Conservation (phyloP, 2,797 vertebrate genomes). For the Etheostoma perlongum region DNA sequence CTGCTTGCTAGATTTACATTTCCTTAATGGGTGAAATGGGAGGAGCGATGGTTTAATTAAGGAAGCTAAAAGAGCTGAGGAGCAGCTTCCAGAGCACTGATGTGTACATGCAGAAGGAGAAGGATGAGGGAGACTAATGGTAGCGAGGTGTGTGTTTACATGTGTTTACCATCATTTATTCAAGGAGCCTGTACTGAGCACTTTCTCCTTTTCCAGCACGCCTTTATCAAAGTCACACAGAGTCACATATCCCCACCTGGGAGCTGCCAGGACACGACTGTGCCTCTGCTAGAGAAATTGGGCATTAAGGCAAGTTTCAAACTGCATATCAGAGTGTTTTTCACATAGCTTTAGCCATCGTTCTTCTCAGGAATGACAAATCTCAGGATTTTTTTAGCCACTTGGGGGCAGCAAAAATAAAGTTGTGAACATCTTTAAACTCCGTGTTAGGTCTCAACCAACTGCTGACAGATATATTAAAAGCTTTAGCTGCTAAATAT, state of each 20-base stretch:
- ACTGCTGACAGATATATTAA: too few relatives aligned
- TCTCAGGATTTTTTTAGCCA: too few relatives aligned
- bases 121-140: slow-evolving; percentile 34
- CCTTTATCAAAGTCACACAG: slow-evolving; percentile 31
- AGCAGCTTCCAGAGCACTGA: slow-evolving; percentile 58
- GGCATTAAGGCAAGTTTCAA: slow-evolving; percentile 5
- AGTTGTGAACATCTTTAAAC: too few relatives aligned
- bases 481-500: too few relatives aligned
- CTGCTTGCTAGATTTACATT: slow-evolving; percentile 73
- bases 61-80: slow-evolving; percentile 64
- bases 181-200: slow-evolving; percentile 23
- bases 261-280: slow-evolving; percentile 15
- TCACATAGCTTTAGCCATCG: neutral
- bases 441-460: too few relatives aligned
- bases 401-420: too few relatives aligned
- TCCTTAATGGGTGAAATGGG: slow-evolving; percentile 71
- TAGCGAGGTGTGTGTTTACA: slow-evolving; percentile 62
- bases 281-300: neutral
- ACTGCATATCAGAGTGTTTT: neutral
- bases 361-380: neutral
- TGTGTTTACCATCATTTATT: slow-evolving; percentile 61
- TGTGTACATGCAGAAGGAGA: slow-evolving; percentile 27
- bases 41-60: slow-evolving; percentile 74
- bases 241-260: slow-evolving; percentile 6
- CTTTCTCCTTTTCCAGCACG: neutral